A percentile compares a stretch with the other conserved stretches of the same genome.
Conservation (phyloP, 2,888 invertebrate species). For the Myopa tessellatipennis region DNA sequence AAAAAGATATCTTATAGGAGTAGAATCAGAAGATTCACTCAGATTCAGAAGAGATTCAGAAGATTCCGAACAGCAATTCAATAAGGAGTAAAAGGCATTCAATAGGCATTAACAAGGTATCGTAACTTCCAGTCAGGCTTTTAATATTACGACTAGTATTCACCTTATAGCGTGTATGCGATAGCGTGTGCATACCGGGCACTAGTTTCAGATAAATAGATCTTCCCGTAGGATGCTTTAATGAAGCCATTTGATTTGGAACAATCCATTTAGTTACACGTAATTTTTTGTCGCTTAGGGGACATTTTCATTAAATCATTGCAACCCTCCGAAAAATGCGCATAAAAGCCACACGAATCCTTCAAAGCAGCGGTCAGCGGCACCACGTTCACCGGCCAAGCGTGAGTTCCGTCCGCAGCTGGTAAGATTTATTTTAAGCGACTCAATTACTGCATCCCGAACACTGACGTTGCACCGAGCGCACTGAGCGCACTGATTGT, state of each 20-base stretch:
- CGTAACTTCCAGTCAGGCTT: no score
- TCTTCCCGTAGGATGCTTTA: not conserved
- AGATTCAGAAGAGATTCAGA: no score
- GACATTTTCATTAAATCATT: constrained; percentile 27
- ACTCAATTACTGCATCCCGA: constrained; percentile 26
- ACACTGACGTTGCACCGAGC: not conserved
- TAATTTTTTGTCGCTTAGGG: constrained; percentile 19
- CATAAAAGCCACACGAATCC: constrained; percentile 37
- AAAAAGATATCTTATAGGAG: no score
- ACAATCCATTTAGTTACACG: constrained; percentile 9
- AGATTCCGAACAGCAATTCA: no score
- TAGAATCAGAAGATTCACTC: no score
- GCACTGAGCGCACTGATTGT: constrained; percentile 20
- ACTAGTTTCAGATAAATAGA: not conserved
- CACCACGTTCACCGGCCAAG: constrained; percentile 16
- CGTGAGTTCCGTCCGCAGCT: constrained; percentile 3
- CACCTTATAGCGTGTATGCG: no score
- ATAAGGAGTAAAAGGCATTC: not conserved
- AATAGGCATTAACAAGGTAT: no score
- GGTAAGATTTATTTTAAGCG: constrained; percentile 27
- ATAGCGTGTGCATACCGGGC: no score
- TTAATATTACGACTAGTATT: not conserved
- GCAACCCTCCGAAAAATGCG: constrained; percentile 20
- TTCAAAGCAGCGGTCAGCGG: constrained; percentile 18
- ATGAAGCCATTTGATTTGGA: constrained; percentile 27